Evolutionary conservation across 1,140 invertebrate genomes (phyloP), one percentile per base, ranked within the genome.

Genomic region (Papilio polytes): DNA sequence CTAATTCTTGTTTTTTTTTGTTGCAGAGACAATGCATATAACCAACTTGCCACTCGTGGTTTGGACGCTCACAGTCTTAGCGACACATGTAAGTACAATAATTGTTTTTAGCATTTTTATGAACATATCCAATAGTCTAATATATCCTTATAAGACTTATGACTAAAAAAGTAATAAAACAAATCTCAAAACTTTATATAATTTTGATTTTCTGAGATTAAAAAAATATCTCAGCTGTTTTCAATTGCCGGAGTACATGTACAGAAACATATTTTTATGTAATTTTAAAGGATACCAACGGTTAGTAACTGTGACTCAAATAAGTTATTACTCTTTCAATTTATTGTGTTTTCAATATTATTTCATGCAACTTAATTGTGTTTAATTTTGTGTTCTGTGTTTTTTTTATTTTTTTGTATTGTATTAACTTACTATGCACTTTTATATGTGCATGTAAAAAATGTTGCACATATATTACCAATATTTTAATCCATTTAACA

Each of bases 21-120:
- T 95, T 95, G 81, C 93, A 95, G 93, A 91, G 87, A 95, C 88
- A 84, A 95, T 95, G 93, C 91, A 94, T 87, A 93, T 91, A 95
- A 92, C 92, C 88, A 95, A 87, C 89, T 88, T 95, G 90, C 93
- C 93, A 86, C 92, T 95, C 84, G 93, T 95, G 89, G 93, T 95
- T 90, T 95, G 93, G 93, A 92, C 93, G 89, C 90, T 95, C 81
- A 87, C 93, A 91, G 87, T 91, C 90, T 93, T 91, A 88, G 94
- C 90, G 86, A 94, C 95, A 92, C 84, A 94, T 94, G 95, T 96
- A 92, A 96, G 95, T 95, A 85, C 80, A 82, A 83, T 70, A 73
- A 8, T 73, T 73, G 78, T 78, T 51, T 74, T 81, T n/a, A 70
- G 26, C 26, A 63, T 63, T 13, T 41, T 73, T 73, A 44, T 31